Percentiles rank a stretch among this genome's conserved stretches.
These are phyloP conservation scores for Luehdorfia chinensis DNA, from an alignment of 1,140 invertebrate genomes.

Conservation along the genomic window DNA sequence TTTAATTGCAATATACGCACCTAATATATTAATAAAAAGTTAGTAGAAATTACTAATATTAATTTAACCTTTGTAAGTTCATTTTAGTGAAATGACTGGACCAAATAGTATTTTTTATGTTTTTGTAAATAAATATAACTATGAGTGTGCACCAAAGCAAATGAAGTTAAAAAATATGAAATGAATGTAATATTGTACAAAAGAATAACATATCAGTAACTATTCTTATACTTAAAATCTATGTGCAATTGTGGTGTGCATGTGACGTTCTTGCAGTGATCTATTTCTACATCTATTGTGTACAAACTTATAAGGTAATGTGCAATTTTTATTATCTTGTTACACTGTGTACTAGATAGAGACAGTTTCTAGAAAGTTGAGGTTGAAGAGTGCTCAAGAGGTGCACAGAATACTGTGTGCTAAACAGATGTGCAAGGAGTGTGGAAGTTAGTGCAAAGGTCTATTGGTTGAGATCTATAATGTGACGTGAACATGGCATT, in stretches of 20 bases:
- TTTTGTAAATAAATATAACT: too few relatives aligned
- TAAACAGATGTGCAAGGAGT: constrained; percentile 58
- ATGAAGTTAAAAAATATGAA: too few relatives aligned
- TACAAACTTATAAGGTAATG: constrained; percentile 54
- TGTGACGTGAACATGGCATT: constrained; percentile 21
- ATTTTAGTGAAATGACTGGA: not conserved
- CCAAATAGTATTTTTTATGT: too few relatives aligned
- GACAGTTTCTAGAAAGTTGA: constrained; percentile 54
- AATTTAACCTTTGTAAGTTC: not conserved
- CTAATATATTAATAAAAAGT: too few relatives aligned
- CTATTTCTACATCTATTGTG: constrained; percentile 54
- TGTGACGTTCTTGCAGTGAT: constrained; percentile 37
- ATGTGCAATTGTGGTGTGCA: constrained; percentile 63
- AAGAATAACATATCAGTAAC: too few relatives aligned
- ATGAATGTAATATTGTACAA: too few relatives aligned
- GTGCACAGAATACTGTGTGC: constrained; percentile 66
- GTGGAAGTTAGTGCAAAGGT: constrained; percentile 60
- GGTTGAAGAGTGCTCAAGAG: constrained; percentile 54
- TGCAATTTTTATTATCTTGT: constrained; percentile 56
- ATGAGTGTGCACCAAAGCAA: too few relatives aligned
- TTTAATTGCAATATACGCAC: too few relatives aligned
- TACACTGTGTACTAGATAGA: constrained; percentile 68
- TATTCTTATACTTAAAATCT: constrained; percentile 42
- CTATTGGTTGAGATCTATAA: constrained; percentile 63
- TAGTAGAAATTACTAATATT: not conserved